These are phyloP conservation scores for Echeneis naucrates DNA, from an alignment of 2,797 vertebrate species.

Conservation along the genomic window DNA sequence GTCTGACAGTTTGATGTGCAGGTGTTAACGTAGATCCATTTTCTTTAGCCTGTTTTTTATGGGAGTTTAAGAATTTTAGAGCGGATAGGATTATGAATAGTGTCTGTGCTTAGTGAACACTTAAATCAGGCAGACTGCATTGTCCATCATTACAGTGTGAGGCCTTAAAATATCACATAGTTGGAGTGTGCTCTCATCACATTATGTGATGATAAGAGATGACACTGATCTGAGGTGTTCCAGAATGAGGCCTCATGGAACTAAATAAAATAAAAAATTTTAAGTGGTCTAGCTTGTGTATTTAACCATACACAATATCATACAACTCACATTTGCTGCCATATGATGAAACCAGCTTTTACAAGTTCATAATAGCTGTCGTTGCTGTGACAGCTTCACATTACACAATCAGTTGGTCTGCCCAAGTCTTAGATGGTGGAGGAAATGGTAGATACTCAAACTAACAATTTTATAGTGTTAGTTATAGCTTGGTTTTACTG, in stretches of 20 bases:
- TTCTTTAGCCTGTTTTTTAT: slow-evolving; percentile 23
- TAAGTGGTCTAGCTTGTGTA: background rate
- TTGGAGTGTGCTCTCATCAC: slow-evolving; percentile 70
- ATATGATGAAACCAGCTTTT: slow-evolving; percentile 28
- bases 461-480: too few species aligned
- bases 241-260: slow-evolving; percentile 32
- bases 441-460: background rate
- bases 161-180: slow-evolving; percentile 78
- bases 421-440: background rate
- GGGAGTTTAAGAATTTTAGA: slow-evolving; percentile 32
- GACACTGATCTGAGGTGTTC: slow-evolving; percentile 46
- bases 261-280: slow-evolving; percentile 8
- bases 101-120: slow-evolving; percentile 59
- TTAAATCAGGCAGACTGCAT: slow-evolving; percentile 58
- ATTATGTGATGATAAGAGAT: slow-evolving; percentile 55
- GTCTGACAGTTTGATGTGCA: slow-evolving; percentile 12
- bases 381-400: slow-evolving; percentile 31
- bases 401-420: slow-evolving; percentile 38
- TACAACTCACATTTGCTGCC: background rate
- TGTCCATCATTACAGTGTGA: slow-evolving; percentile 68
- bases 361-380: slow-evolving; percentile 27
- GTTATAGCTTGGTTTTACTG: background rate
- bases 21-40: slow-evolving; percentile 24
- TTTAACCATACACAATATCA: slow-evolving; percentile 6
- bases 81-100: slow-evolving; percentile 56